Base-by-base conservation (phyloP, 2,797 vertebrate species). In the Molossus alvarezi region DNA sequence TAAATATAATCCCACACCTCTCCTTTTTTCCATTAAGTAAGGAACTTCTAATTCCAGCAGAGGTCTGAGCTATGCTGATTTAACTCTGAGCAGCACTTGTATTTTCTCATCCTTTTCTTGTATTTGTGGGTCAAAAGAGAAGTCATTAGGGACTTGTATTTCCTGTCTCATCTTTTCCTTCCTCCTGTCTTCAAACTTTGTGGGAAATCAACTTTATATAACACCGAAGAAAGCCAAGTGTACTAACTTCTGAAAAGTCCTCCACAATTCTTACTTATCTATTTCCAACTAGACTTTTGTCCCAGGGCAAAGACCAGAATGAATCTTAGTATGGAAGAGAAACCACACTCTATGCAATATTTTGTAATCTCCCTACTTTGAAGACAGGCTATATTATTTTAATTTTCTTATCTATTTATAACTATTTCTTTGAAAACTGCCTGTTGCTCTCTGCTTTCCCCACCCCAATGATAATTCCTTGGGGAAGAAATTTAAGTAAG, bases 121-220 rank as follows among this genome's bases (percentile, higher is more conserved):
- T 53, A 83, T 95, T 95, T 91, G 79, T 75, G 69, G 96, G 91
- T 97, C 93, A 97, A 79, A 97, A 95, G 89, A 88, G 77, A 95
- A 91, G 58, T 97, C 95, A 93, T 89, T 55, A 62, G 91, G 95
- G 94, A 97, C 89, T 95, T 75, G 0, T 27, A 93, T 94, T 97
- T 98, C 96, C 94, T 91, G 94, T 80, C 60, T 94, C 86, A 83
- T 97, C 87, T 97, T 92, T 96, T 88, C 45, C 83, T 96, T 95
- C 79, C n/a, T 93, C 60, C 33, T 96, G 90, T 89, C 37, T 82
- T 91, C 73, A 95, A 92, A 72, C 25, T 69, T 94, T 81, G 53
- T 95, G 80, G 53, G 83, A 95, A 97, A 91, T 88, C 23, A 76
- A 72, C 87, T 95, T 92, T 75, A 75, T 65, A 86, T 94, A 94